These are phyloP conservation scores for Anguilla anguilla DNA, from an alignment of 2,797 vertebrate species.

Conservation along the genomic window DNA sequence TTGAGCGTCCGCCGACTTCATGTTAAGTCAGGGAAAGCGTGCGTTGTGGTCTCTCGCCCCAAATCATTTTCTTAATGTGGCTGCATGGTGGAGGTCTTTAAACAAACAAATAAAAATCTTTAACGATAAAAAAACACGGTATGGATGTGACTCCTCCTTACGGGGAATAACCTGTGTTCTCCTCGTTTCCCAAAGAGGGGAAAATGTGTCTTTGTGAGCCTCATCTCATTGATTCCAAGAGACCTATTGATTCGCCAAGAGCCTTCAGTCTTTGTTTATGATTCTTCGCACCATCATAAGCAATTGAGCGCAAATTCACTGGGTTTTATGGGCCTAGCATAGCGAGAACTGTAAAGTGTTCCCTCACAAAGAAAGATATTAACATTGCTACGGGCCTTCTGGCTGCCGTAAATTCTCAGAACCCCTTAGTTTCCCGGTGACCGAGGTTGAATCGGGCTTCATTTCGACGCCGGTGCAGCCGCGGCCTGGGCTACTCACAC, in stretches of 20 bases:
- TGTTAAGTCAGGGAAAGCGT: neutral
- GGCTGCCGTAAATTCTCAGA: neutral
- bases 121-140: slow-evolving; percentile 52
- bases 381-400: slow-evolving; percentile 12
- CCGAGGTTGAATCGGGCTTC: slow-evolving; percentile 72
- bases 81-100: neutral
- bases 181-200: slow-evolving; percentile 54
- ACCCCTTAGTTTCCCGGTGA: slow-evolving; percentile 47
- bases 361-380: slow-evolving; percentile 6
- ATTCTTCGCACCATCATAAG: slow-evolving; percentile 63
- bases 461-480: slow-evolving; percentile 76
- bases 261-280: slow-evolving; percentile 73
- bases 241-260: slow-evolving; percentile 84
- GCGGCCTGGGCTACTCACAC: slow-evolving; percentile 72
- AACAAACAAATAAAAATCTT: slow-evolving; percentile 42
- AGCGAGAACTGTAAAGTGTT: slow-evolving; percentile 9
- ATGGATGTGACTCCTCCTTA: slow-evolving; percentile 52
- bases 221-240: slow-evolving; percentile 84
- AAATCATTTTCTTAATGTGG: neutral
- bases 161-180: slow-evolving; percentile 45
- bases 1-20: neutral
- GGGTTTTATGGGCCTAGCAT: slow-evolving; percentile 38
- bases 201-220: slow-evolving; percentile 58
- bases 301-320: slow-evolving; percentile 61
- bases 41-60: neutral